Percentiles rank a stretch among this genome's conserved stretches.
phyloP scores from a whole-genome alignment of 2,888 invertebrate species.

The Hyposoter didymator region DNA sequence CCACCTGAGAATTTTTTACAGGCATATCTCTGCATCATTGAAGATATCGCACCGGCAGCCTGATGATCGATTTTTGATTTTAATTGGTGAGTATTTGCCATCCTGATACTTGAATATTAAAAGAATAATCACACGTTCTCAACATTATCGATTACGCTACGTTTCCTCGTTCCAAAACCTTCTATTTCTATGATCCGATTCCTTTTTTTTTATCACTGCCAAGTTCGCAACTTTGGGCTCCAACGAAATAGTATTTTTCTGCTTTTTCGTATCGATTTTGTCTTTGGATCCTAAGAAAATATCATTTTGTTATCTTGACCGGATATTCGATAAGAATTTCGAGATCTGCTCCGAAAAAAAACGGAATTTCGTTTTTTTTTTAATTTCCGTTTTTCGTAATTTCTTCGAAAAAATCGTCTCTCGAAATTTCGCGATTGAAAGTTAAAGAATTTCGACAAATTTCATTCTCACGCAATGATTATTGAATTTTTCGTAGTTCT shows the following conservation, averaged over 20 bases:
- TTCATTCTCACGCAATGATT: neutral
- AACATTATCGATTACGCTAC: constrained; percentile 1
- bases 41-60: constrained; percentile 81
- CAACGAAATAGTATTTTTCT: too few species aligned
- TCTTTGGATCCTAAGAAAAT: too few species aligned
- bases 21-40: constrained; percentile 84
- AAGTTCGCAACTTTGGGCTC: too few species aligned
- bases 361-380: too few species aligned
- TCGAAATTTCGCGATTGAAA: neutral
- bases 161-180: neutral
- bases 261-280: too few species aligned
- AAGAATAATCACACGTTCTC: constrained; percentile 38
- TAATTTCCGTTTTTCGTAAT: neutral
- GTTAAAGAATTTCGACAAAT: neutral
- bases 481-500: neutral
- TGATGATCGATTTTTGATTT: constrained; percentile 78
- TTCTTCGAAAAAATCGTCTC: neutral
- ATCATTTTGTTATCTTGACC: too few species aligned
- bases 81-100: constrained; percentile 76
- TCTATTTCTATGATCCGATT: neutral
- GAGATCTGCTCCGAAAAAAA: too few species aligned
- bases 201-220: constrained; percentile 8
- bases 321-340: too few species aligned
- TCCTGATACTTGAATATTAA: constrained; percentile 63
- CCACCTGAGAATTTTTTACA: constrained; percentile 89